phyloP scores from a whole-genome alignment of 2,113 vertebrate species.

The Strigops habroptila region DNA sequence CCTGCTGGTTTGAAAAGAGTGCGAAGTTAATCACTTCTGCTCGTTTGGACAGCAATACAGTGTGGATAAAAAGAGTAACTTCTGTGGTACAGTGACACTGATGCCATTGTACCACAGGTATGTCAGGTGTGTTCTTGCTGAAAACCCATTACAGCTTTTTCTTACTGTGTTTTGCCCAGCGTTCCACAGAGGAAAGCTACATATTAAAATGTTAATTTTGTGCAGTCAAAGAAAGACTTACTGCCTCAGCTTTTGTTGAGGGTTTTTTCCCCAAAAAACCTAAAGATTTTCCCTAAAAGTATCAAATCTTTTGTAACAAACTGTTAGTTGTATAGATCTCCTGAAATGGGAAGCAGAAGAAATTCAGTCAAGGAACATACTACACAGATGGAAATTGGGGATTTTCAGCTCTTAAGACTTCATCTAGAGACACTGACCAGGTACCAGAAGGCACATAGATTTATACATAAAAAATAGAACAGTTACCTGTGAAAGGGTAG shows the following conservation, averaged over 20 bases:
- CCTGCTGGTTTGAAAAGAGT: not conserved
- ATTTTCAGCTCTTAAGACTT: not conserved
- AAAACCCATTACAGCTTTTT: not conserved
- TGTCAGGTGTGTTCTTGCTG: not conserved
- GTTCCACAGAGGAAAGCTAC: not conserved
- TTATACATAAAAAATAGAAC: not conserved
- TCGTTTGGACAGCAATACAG: not conserved
- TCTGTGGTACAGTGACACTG: not conserved
- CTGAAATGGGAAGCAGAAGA: not conserved
- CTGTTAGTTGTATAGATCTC: not conserved
- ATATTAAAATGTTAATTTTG: not conserved
- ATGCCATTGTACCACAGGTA: not conserved
- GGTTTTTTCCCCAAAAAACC: no score
- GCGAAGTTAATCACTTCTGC: slow-evolving; percentile 18
- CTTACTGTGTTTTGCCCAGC: not conserved
- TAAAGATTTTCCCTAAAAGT: not conserved
- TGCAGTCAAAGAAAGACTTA: not conserved
- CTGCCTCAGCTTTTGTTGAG: not conserved
- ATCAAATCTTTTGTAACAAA: not conserved
- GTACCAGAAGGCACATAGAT: not conserved
- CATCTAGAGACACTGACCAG: not conserved
- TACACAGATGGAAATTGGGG: not conserved
- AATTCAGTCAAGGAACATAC: not conserved
- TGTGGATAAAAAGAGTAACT: slow-evolving; percentile 4
- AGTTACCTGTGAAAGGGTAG: not conserved